Percentiles rank a stretch among this genome's conserved stretches.
phyloP scores from a whole-genome alignment of 1,140 invertebrate genomes.

The Macrobrachium rosenbergii region DNA sequence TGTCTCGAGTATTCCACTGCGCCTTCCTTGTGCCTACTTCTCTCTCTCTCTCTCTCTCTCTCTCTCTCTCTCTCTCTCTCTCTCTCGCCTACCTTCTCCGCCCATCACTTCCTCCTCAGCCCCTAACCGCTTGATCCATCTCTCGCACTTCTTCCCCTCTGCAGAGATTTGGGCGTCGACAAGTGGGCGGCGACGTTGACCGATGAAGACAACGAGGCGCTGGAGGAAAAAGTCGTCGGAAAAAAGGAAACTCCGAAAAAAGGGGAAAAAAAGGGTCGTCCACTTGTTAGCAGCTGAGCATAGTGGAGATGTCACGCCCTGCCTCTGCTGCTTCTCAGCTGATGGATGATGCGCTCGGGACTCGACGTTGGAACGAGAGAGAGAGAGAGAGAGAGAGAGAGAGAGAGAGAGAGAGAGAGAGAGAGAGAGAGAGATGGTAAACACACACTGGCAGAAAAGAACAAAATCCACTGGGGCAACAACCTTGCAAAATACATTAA shows the following conservation, averaged over 20 bases:
- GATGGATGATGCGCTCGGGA: not conserved
- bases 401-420: not conserved
- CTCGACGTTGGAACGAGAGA: not conserved
- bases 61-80: not conserved
- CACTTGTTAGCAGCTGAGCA: constrained; percentile 28
- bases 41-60: not conserved
- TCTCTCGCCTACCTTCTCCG: not conserved
- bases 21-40: too few species aligned
- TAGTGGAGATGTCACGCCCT: not conserved
- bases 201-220: constrained; percentile 23
- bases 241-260: not conserved
- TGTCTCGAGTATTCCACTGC: too few species aligned
- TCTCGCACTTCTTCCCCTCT: not conserved
- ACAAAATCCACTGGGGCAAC: too few species aligned
- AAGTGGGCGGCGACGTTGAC: constrained; percentile 27
- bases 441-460: not conserved
- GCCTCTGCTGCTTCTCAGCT: not conserved
- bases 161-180: constrained; percentile 26
- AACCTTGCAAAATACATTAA: too few species aligned
- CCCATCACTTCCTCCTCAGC: not conserved
- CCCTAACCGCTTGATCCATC: not conserved
- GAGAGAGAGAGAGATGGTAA: not conserved
- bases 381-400: not conserved
- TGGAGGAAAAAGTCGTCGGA: not conserved
- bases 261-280: not conserved